These are phyloP conservation scores for Xanthorhoe spadicearia DNA, from an alignment of 2,888 invertebrate species.

Conservation along the genomic window DNA sequence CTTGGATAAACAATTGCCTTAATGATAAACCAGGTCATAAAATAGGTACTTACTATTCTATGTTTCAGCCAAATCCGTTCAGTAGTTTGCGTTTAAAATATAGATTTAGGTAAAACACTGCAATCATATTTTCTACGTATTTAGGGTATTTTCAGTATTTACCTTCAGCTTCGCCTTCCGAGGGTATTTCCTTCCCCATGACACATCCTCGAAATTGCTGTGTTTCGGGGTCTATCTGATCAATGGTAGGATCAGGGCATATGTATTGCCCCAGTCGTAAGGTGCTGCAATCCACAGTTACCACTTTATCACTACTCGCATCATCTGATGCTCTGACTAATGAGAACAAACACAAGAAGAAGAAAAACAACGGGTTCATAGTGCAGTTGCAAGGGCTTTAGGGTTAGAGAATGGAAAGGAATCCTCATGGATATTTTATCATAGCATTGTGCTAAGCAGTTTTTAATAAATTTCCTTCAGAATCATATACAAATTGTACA, in stretches of 20 bases:
- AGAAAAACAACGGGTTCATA: slow-evolving; percentile 39
- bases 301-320: slow-evolving; percentile 57
- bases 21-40: too few species aligned
- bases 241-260: slow-evolving; percentile 91
- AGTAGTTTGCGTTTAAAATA: too few species aligned
- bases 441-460: neutral
- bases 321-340: slow-evolving; percentile 64
- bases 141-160: slow-evolving; percentile 44
- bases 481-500: too few species aligned
- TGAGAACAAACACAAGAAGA: slow-evolving; percentile 51
- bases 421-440: neutral
- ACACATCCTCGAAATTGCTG: slow-evolving; percentile 94
- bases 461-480: neutral
- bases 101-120: too few species aligned
- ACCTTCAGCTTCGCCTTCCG: slow-evolving; percentile 92
- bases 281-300: slow-evolving; percentile 87
- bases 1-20: too few species aligned
- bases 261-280: slow-evolving; percentile 92
- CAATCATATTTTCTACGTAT: too few species aligned
- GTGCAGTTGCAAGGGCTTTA: slow-evolving; percentile 4
- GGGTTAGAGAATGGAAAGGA: neutral
- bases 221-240: slow-evolving; percentile 93
- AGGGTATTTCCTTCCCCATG: slow-evolving; percentile 76
- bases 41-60: too few species aligned
- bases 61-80: too few species aligned